Conservation (phyloP, 2,888 invertebrate genomes). For the Erebia palarica region DNA sequence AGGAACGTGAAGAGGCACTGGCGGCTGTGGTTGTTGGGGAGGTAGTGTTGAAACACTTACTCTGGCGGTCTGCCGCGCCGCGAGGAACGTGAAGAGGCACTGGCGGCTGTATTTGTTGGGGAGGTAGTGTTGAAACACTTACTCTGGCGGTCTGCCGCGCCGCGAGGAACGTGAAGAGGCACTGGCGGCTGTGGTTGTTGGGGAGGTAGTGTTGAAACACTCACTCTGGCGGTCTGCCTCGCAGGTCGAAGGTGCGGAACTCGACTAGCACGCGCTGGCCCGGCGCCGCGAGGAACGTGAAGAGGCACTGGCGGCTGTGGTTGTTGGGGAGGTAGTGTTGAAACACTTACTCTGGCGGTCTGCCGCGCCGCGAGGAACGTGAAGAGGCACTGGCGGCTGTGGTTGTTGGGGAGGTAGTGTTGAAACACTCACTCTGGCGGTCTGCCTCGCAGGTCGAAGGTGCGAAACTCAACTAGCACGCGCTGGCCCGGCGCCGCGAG, state of each 20-base stretch:
- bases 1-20: slow-evolving; percentile 98
- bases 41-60: slow-evolving; percentile 29
- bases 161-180: slow-evolving; percentile 96
- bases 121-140: slow-evolving; percentile 70
- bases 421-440: slow-evolving; percentile 83
- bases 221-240: slow-evolving; percentile 91
- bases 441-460: slow-evolving; percentile 95
- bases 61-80: slow-evolving; percentile 92
- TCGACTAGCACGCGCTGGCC: slow-evolving; percentile 95
- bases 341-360: slow-evolving; percentile 84
- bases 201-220: slow-evolving; percentile 78
- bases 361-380: slow-evolving; percentile 95
- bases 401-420: slow-evolving; percentile 87
- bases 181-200: slow-evolving; percentile 93
- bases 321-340: slow-evolving; percentile 86
- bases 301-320: slow-evolving; percentile 95
- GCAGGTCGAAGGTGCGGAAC: slow-evolving; percentile 94
- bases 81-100: slow-evolving; percentile 97
- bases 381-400: slow-evolving; percentile 95
- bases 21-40: slow-evolving; percentile 91
- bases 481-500: slow-evolving; percentile 95
- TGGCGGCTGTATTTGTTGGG: slow-evolving; percentile 91
- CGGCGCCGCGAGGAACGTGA: slow-evolving; percentile 96
- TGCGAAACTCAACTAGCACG: slow-evolving; percentile 94
- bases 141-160: slow-evolving; percentile 92